Evolutionary conservation across 1,140 invertebrate genomes (phyloP), one percentile per base, ranked within the genome.

Genomic region (Campoletis sonorensis): DNA sequence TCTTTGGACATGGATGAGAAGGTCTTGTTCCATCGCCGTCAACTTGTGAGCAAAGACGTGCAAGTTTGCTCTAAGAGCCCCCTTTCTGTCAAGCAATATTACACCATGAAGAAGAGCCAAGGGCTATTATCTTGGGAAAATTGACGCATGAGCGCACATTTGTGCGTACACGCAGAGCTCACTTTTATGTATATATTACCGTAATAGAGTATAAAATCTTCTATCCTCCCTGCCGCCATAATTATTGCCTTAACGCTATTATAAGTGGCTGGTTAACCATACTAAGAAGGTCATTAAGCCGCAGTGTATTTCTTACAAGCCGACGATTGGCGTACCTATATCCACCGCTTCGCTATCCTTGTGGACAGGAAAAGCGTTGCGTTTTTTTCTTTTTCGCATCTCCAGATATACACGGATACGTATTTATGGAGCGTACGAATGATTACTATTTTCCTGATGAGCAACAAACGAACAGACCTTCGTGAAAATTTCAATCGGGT

Each of bases 201-300:
- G 85, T 70, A 70, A 33, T 27, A 70, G 67, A 49, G 33, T 79
- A 79, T 79, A 79, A 79, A 71, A 79, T 67, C 78, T 79, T n/a
- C 78, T 79, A 68, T 71, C 49, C 80, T 76, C 77, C 51, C 37
- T 40, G 23, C 61, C 68, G 81, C 81, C 79, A 86, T 89, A 91
- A 91, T 91, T 90, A 90, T 91, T 90, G 85, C 88, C 82, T 86
- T 81, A 82, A 86, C 84, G 87, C 87, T 87, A 88, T 90, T 87
- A 81, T 78, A 78, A 87, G 88, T 88, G 86, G 85, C 87, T 89
- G 89, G 87, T 90, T 91, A 91, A 87, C 87, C 86, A 87, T 88
- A 88, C 87, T 89, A 87, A 89, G 88, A 89, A 90, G 88, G 86
- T 90, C 86, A 88, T 91, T 91, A 90, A 88, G 86, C 84, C 85